Evolutionary conservation across 1,140 invertebrate species (phyloP), one percentile per base, ranked within the genome.

Genomic region (Lepidurus arcticus): DNA sequence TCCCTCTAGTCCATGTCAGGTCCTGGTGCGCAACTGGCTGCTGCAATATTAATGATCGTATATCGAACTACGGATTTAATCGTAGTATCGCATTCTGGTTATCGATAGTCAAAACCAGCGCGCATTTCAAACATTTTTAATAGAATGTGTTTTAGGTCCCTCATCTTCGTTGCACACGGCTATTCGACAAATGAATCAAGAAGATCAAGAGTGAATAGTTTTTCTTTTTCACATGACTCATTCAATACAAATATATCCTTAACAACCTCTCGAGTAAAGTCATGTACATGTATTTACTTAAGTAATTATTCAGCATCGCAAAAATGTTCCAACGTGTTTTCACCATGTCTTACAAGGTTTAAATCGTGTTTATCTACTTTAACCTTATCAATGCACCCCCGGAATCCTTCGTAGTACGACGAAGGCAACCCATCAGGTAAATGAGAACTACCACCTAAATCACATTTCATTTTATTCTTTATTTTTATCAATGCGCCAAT

Each of bases 341-440:
- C 82, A 42, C 81, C 81, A 26, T 82, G 81, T 2, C 80, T 82
- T 73, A 81, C 80, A 44, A 84, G 79, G 76, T 83, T 81, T 2
- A 84, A 47, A 34, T 83, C 80, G 43, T 83, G 81, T 42, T 82
- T 82, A 78, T 89, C 88, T 34, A 89, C 86, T 65, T 88, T 84
- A 78, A 90, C 87, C 78, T 87, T 84, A 21, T 88, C 86, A 43
- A 92, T 85, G 83, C 91, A 92, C n/a, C 89, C 90, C 1, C 85
- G 85, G 82, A 91, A 88, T 16, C 89, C 89, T 44, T 86, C 83
- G 81, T 89, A 88, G 78, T 90, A 90, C 0, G 87, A 86, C 5
- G 83, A 75, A 4, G 87, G 86, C 3, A 90, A 85, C 73, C 90
- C 90, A 42, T 86, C 83, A 21, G 90, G 90, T 34, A 91, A 83